A percentile compares a stretch with the other conserved stretches of the same genome.
Evolutionary conservation across 2,113 vertebrate species (phyloP).

Genomic region (Hydrolagus affinis): DNA sequence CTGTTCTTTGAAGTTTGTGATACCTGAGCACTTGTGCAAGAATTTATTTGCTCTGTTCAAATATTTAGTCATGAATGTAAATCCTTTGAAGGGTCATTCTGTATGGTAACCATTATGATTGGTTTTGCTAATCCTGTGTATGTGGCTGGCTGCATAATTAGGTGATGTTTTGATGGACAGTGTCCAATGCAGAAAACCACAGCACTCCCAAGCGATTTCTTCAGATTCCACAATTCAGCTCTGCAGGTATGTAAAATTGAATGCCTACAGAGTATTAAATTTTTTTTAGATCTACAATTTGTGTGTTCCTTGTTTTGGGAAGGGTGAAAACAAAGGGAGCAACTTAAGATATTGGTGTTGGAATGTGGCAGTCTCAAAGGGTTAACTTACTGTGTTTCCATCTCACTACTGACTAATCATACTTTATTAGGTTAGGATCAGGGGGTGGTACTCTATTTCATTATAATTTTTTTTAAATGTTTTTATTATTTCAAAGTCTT

Average conservation of each 20-base stretch:
- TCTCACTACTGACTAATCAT: too few species aligned
- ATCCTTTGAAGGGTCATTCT: background rate
- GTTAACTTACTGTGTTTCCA: background rate
- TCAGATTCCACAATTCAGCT: background rate
- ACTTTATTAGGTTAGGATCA: too few species aligned
- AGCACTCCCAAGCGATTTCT: background rate
- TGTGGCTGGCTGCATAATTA: constrained; percentile 13
- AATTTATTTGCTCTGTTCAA: constrained; percentile 13
- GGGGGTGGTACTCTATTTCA: too few species aligned
- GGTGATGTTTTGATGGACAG: background rate
- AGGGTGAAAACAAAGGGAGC: too few species aligned
- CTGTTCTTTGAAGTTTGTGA: constrained; percentile 12
- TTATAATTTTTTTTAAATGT: too few species aligned
- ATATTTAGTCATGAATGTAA: constrained; percentile 18
- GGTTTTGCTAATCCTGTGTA: constrained; percentile 13
- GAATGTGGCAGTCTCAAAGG: background rate
- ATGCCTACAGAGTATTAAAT: background rate
- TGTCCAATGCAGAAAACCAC: background rate
- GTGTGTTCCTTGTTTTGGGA: background rate
- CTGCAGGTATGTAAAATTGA: background rate
- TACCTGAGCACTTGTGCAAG: background rate
- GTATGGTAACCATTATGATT: background rate
- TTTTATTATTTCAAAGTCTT: too few species aligned
- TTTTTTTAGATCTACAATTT: background rate
- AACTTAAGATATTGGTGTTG: too few species aligned